Conservation (phyloP, 2,888 invertebrate genomes). For the Volucella bombylans region DNA sequence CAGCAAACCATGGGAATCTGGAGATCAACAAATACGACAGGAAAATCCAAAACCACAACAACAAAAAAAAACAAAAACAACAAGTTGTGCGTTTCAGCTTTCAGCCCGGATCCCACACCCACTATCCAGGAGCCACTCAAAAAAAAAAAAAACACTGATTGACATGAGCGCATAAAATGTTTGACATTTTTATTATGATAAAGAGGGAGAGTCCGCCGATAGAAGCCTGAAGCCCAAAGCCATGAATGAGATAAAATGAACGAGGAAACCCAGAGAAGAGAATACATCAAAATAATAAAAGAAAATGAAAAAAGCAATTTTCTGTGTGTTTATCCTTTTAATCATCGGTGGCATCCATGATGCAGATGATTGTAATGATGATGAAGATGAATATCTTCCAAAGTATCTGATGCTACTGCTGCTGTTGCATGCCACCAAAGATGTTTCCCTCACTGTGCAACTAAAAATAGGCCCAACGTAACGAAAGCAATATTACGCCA, state of each 20-base stretch:
- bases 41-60: conserved; percentile 53
- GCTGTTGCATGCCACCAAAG: conserved; percentile 67
- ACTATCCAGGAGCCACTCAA: neutral
- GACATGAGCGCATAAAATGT: conserved; percentile 65
- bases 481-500: conserved; percentile 22
- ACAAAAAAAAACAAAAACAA: neutral
- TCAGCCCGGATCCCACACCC: neutral
- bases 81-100: neutral
- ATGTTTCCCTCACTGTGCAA: conserved; percentile 18
- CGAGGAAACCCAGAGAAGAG: neutral
- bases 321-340: conserved; percentile 58
- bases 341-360: conserved; percentile 53
- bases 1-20: conserved; percentile 25
- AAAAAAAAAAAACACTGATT: conserved; percentile 47
- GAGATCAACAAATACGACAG: conserved; percentile 64
- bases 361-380: conserved; percentile 65
- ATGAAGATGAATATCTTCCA: conserved; percentile 66
- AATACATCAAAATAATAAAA: neutral
- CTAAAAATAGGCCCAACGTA: conserved; percentile 41
- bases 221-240: too few species aligned
- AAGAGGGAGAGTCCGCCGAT: conserved; percentile 18
- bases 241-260: conserved; percentile 13
- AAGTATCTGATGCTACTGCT: conserved; percentile 18
- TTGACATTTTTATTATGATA: conserved; percentile 72
- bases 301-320: conserved; percentile 16